Conservation (phyloP, 2,888 invertebrate species). For the Dynastes tityus region DNA sequence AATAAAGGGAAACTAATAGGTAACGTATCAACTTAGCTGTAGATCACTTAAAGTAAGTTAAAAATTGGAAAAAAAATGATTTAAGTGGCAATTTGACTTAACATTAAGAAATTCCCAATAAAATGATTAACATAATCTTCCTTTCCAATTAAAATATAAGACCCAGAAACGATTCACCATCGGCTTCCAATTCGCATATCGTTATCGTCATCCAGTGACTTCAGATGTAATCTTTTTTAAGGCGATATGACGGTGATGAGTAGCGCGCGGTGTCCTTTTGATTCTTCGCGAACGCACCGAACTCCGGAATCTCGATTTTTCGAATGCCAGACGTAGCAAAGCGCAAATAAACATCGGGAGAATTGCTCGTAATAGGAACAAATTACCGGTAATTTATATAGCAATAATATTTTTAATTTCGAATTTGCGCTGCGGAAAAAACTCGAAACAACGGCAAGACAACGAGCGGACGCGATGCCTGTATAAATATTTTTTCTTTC, state of each 20-base stretch:
- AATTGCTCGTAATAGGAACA: constrained; percentile 57
- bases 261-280: constrained; percentile 63
- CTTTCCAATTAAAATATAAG: too few relatives aligned
- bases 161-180: too few relatives aligned
- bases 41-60: too few relatives aligned
- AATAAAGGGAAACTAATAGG: too few relatives aligned
- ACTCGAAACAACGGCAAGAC: neutral
- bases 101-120: too few relatives aligned
- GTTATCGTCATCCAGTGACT: neutral
- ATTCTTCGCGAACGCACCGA: constrained; percentile 53
- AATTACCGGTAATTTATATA: neutral
- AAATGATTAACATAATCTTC: too few relatives aligned
- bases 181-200: neutral
- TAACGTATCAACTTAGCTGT: too few relatives aligned
- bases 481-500: neutral
- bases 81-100: too few relatives aligned
- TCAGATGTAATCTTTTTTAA: constrained; percentile 41
- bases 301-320: constrained; percentile 7
- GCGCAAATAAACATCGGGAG: constrained; percentile 63
- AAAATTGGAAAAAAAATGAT: too few relatives aligned
- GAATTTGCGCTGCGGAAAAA: constrained; percentile 39
- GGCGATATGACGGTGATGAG: constrained; percentile 44
- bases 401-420: constrained; percentile 58
- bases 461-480: too few relatives aligned
- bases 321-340: constrained; percentile 63